A percentile compares a stretch with the other conserved stretches of the same genome.
These are phyloP conservation scores for Lanius collurio DNA, from an alignment of 2,113 vertebrate species.

Conservation along the genomic window DNA sequence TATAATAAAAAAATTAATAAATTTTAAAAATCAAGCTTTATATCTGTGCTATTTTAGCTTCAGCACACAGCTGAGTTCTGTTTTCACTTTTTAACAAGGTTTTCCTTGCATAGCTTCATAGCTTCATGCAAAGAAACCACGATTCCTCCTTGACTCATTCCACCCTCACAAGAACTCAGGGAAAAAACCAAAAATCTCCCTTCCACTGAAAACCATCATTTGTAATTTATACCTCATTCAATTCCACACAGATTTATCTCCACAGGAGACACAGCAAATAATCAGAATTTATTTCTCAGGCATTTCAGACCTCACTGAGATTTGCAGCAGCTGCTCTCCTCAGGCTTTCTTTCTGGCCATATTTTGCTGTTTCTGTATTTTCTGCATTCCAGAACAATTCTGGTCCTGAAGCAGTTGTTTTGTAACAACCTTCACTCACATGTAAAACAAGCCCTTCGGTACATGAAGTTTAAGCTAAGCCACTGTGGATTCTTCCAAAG, in stretches of 20 bases:
- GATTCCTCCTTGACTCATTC: not conserved
- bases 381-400: not conserved
- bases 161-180: not conserved
- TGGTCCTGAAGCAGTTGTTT: not conserved
- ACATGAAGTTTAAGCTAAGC: not conserved
- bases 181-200: not conserved
- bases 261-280: not conserved
- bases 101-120: not conserved
- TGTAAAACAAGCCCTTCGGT: not conserved
- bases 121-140: not conserved
- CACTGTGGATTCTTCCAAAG: not conserved
- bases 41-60: not conserved
- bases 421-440: not conserved
- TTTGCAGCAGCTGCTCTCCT: not conserved
- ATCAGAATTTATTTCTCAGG: not conserved
- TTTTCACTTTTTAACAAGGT: not conserved
- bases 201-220: not conserved
- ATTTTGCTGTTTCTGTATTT: not conserved
- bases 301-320: not conserved
- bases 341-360: not conserved
- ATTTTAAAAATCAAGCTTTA: not conserved
- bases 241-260: not conserved
- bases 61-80: not conserved
- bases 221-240: not conserved
- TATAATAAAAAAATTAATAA: no score